These are phyloP conservation scores for Chlorops oryzae DNA, from an alignment of 1,140 invertebrate genomes.

Conservation along the genomic window DNA sequence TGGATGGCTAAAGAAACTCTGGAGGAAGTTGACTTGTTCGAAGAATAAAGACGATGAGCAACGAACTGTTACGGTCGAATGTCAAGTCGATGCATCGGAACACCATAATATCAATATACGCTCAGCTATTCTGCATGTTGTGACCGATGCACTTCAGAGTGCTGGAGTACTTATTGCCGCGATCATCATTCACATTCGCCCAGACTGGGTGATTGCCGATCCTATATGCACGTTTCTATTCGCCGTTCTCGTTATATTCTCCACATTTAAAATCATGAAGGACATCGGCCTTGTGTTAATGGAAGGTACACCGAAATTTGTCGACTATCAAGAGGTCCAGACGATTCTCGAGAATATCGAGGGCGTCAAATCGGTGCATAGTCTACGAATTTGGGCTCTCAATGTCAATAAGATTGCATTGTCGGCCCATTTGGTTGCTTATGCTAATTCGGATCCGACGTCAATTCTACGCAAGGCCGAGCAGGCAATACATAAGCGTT, in stretches of 20 bases:
- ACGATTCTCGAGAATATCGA: constrained; percentile 72
- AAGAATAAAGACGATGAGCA: too few species aligned
- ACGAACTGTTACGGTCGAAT: too few species aligned
- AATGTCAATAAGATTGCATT: constrained; percentile 89
- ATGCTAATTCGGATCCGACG: constrained; percentile 70
- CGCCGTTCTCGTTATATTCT: constrained; percentile 71
- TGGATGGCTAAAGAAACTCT: too few species aligned
- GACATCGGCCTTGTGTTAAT: constrained; percentile 81
- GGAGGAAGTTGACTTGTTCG: too few species aligned
- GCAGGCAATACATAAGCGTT: constrained; percentile 73
- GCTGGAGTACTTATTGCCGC: constrained; percentile 78
- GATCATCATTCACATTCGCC: constrained; percentile 61
- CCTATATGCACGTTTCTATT: constrained; percentile 86
- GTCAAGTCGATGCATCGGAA: too few species aligned
- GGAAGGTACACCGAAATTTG: constrained; percentile 79
- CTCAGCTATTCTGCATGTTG: constrained; percentile 84
- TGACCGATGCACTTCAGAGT: constrained; percentile 86
- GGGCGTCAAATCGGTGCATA: constrained; percentile 86
- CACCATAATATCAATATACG: constrained; percentile 81
- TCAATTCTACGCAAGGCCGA: constrained; percentile 77
- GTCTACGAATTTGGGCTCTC: constrained; percentile 92
- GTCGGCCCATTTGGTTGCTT: constrained; percentile 84
- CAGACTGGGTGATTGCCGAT: constrained; percentile 69
- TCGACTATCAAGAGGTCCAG: constrained; percentile 39
- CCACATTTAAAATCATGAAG: constrained; percentile 67